Evolutionary conservation across 2,797 vertebrate genomes (phyloP), one percentile per base, ranked within the genome.

Genomic region (Dicrostonyx torquatus): DNA sequence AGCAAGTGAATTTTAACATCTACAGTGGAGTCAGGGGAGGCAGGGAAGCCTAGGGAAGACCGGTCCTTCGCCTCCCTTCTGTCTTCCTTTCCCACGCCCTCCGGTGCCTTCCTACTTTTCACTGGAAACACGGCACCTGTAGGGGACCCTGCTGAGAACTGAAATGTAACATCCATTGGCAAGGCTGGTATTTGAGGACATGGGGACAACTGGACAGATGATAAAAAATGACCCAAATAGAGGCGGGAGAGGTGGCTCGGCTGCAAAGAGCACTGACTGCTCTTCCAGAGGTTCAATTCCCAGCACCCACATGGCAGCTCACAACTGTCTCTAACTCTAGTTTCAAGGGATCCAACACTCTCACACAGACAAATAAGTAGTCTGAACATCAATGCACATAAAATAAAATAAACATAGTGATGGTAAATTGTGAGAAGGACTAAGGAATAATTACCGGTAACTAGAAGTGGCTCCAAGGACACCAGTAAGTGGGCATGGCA

Each of bases 391-490:
- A 34, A 34, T n/a, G 66, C 14, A n/a, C 31, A 68, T 17, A 68
- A 58, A 58, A 58, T 20, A 17, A 37, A 87, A 50, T 70, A 86
- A 95, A 29, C 68, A 82, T 0, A 2, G 31, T 26, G 66, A 90
- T 94, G 55, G 70, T 2, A 93, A 94, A 88, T 66, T 64, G 40
- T 58, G 77, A 93, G 60, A 94, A 96, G 77, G 55, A 64, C 90
- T 76, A n/a, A 85, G 83, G 87, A 82, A 91, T 62, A 18, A 22
- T 43, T 43, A 43, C 43, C 29, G 3, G 68, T 20, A 24, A 55
- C 12, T 13, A 45, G 43, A 73, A 66, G 45, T 79, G 43, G 77
- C 93, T 37, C 91, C 80, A 50, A 29, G 15, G 82, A 55, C 4
- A 5, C 15, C n/a, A 17, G 34, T 17, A 15, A 34, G 37, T 12